phyloP scores from a whole-genome alignment of 2,113 vertebrate species.

The Amphilophus citrinellus region DNA sequence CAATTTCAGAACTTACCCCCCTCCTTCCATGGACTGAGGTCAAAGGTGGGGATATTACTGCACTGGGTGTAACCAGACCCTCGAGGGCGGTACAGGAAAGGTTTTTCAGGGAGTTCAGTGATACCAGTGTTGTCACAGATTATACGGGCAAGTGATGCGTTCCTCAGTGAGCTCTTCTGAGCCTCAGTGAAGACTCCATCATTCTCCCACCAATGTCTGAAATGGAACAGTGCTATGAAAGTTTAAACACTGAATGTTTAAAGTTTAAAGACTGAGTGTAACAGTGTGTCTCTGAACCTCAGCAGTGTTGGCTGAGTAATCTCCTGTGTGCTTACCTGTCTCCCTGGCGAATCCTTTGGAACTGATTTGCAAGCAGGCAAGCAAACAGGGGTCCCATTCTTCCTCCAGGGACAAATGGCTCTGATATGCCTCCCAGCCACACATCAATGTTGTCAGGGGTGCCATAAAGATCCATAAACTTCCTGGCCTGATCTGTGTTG shows the following conservation, averaged over 20 bases:
- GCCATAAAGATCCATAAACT: constrained; percentile 67
- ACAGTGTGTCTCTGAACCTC: neutral
- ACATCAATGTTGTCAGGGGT: constrained; percentile 78
- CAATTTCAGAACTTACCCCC: constrained; percentile 41
- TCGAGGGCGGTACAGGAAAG: constrained; percentile 66
- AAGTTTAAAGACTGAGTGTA: neutral
- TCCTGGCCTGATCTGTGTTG: constrained; percentile 58
- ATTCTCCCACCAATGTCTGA: constrained; percentile 83
- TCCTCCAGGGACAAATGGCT: constrained; percentile 76
- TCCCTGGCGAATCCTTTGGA: constrained; percentile 66
- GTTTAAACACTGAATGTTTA: neutral
- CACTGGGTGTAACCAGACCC: constrained; percentile 62
- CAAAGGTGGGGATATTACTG: constrained; percentile 49
- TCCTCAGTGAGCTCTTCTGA: constrained; percentile 62
- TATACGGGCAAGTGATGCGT: constrained; percentile 71
- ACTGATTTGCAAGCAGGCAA: constrained; percentile 78
- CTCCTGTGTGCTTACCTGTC: constrained; percentile 58
- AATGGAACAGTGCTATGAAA: neutral
- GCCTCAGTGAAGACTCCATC: constrained; percentile 68
- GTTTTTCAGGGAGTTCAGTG: constrained; percentile 63
- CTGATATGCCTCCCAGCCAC: constrained; percentile 78
- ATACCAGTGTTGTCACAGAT: constrained; percentile 84
- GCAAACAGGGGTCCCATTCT: constrained; percentile 83
- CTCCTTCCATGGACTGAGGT: constrained; percentile 78
- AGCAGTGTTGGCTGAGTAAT: neutral